phyloP scores from a whole-genome alignment of 2,888 invertebrate genomes.

The Malacosoma neustria region DNA sequence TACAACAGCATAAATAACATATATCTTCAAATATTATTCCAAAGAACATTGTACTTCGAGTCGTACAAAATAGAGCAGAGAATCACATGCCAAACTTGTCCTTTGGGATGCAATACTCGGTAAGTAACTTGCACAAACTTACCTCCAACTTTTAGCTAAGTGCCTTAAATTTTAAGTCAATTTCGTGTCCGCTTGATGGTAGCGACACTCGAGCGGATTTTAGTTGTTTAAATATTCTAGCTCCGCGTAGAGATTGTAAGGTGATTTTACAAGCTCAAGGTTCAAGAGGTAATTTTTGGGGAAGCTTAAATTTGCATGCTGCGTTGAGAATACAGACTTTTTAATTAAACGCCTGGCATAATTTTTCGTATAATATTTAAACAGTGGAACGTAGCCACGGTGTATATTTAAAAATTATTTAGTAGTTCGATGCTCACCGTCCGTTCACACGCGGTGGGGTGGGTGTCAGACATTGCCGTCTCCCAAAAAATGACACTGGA shows the following conservation, averaged over 20 bases:
- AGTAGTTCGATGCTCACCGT: too few species aligned
- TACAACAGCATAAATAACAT: conserved; percentile 3
- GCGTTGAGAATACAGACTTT: conserved; percentile 8
- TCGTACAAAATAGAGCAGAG: conserved; percentile 14
- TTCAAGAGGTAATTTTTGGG: conserved; percentile 10
- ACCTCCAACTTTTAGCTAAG: conserved; percentile 43
- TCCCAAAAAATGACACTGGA: too few species aligned
- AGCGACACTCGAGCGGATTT: conserved; percentile 23
- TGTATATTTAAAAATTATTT: too few species aligned
- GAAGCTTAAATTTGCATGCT: conserved; percentile 3
- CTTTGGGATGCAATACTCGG: conserved; percentile 31
- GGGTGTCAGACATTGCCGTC: too few species aligned
- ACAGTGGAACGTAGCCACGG: not conserved
- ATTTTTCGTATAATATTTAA: conserved; percentile 4
- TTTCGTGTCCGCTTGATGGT: conserved; percentile 35
- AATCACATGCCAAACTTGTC: conserved; percentile 17
- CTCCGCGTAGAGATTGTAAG: conserved; percentile 8
- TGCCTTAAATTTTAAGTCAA: conserved; percentile 61
- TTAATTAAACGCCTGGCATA: conserved; percentile 10
- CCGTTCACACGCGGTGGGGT: too few species aligned
- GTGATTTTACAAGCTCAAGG: conserved; percentile 12
- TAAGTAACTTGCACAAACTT: conserved; percentile 39
- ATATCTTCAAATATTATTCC: not conserved
- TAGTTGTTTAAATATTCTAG: conserved; percentile 26
- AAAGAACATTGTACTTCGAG: not conserved